Evolutionary conservation across 2,113 vertebrate genomes (phyloP).

Genomic region (Rhea americana): DNA sequence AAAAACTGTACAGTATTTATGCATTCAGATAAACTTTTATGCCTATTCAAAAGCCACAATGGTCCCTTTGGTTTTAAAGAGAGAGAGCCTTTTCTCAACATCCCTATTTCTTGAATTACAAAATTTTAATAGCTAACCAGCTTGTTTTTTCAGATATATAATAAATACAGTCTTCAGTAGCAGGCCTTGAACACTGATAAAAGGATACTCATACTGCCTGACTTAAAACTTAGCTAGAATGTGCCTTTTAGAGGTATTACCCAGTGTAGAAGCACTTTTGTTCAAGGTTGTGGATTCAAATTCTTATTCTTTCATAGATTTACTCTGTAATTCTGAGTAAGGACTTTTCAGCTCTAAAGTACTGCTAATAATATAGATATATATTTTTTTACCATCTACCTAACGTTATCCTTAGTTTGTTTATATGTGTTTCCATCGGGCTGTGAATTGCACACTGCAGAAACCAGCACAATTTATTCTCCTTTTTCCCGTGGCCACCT

Average conservation of each 20-base stretch:
- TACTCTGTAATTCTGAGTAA: neutral
- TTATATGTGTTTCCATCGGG: constrained; percentile 16
- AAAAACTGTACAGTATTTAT: neutral
- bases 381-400: neutral
- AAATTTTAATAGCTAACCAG: neutral
- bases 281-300: neutral
- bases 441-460: neutral
- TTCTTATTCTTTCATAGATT: neutral
- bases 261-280: rapidly evolving
- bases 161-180: neutral
- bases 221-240: neutral
- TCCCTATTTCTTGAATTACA: neutral
- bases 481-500: neutral
- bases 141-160: neutral
- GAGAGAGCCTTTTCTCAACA: neutral
- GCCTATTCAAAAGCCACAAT: neutral
- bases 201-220: neutral
- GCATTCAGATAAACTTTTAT: neutral
- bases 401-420: neutral
- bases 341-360: constrained; percentile 14
- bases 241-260: neutral
- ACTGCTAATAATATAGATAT: neutral
- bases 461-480: constrained; percentile 21
- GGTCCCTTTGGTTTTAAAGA: neutral
- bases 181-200: neutral